A percentile compares a stretch with the other conserved stretches of the same genome.
These are phyloP conservation scores for Caenorhabditis doughertyi DNA, from an alignment of 2,888 invertebrate genomes.

Conservation along the genomic window DNA sequence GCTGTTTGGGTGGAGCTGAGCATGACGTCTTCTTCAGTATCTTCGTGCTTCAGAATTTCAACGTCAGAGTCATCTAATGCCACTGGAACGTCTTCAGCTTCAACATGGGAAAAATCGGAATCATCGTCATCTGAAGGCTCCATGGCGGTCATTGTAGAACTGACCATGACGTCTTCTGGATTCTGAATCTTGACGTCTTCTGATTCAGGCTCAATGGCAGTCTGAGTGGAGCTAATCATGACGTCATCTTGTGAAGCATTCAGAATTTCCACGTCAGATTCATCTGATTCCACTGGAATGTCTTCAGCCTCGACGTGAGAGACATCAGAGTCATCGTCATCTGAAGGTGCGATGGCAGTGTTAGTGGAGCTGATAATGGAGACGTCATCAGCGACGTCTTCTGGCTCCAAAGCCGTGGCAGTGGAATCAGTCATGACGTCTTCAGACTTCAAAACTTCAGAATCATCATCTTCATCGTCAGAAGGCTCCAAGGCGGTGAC, in stretches of 20 bases:
- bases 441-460: background rate
- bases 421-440: too few species aligned
- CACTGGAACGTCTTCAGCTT: too few species aligned
- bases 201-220: slow-evolving; percentile 9
- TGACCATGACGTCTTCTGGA: too few species aligned
- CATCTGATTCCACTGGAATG: too few species aligned
- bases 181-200: background rate
- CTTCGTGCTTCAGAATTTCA: background rate
- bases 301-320: background rate
- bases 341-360: too few species aligned
- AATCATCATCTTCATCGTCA: background rate
- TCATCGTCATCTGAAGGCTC: too few species aligned
- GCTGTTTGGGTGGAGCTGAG: background rate
- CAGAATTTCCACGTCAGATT: too few species aligned
- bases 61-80: background rate
- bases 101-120: background rate
- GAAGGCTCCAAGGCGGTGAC: background rate
- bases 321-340: background rate
- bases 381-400: background rate
- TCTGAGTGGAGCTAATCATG: too few species aligned
- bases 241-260: too few species aligned
- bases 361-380: too few species aligned
- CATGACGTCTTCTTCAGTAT: background rate
- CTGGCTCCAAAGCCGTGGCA: slow-evolving; percentile 12
- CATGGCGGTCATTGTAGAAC: too few species aligned